Base-by-base conservation (phyloP, 2,113 vertebrate genomes). In the Coryphaenoides rupestris region DNA sequence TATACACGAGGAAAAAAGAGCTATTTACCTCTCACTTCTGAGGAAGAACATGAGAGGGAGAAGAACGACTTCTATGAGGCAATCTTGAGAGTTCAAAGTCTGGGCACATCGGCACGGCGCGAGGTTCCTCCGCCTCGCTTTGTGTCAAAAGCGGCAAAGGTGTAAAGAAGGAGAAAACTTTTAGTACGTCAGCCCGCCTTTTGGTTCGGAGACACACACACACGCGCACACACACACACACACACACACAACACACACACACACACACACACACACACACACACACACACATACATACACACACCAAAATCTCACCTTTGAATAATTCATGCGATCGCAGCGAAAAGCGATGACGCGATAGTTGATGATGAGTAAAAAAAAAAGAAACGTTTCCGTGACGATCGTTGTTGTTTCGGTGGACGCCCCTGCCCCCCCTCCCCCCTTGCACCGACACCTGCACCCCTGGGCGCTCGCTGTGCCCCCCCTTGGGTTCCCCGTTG, bases 361-460 rank as follows among this genome's bases (percentile, higher is more conserved):
- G 80, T 90, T 89, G n/a, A n/a, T n/a, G n/a, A n/a, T n/a, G n/a
- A n/a, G n/a, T n/a, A 90, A 87, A 89, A 90, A 85, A 85, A 89
- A 89, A 90, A 88, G 86, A 89, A 84, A 83, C 73, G 52, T 81
- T 54, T 77, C 69, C 58, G 55, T 84, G 89, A 88, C 84, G 84
- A 86, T 88, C 86, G 74, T 70, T 78, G 63, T 86, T 87, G 86
- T 89, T 87, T 83, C 84, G 83, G 84, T 79, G 66, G 86, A 81
- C 85, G 84, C 84, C 75, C 80, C 72, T 79, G n/a, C n/a, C n/a
- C n/a, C n/a, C n/a, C n/a, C n/a, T n/a, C n/a, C n/a, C n/a, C n/a
- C n/a, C n/a, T 71, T 13, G 40, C 40, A 13, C 47, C 46, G 46
- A 13, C 47, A 15, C 47, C 5, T 3, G 55, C 76, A 49, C 74